These are phyloP conservation scores for Pelodiscus sinensis DNA, from an alignment of 2,113 vertebrate genomes.

Conservation along the genomic window DNA sequence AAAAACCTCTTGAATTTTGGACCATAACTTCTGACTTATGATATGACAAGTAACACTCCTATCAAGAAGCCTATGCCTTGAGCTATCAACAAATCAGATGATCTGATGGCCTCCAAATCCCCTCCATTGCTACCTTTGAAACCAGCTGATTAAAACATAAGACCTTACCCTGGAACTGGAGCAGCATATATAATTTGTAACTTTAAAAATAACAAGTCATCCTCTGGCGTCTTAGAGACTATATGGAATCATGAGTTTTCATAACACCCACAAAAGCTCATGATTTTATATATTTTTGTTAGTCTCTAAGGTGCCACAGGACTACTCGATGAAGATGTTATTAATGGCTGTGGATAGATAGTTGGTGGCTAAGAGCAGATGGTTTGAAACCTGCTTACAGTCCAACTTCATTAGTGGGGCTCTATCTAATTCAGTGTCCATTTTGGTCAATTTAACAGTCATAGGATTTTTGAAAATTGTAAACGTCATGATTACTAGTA, in stretches of 20 bases:
- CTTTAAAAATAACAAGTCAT: too few species aligned
- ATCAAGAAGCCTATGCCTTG: constrained; percentile 7
- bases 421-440: too few species aligned
- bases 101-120: not conserved
- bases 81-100: not conserved
- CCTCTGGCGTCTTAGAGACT: too few species aligned
- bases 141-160: not conserved
- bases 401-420: constrained; percentile 68
- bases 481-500: too few species aligned
- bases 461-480: too few species aligned
- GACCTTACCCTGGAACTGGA: not conserved
- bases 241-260: too few species aligned
- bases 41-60: constrained; percentile 18
- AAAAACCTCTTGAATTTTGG: constrained; percentile 51
- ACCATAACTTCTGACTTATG: not conserved
- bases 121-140: not conserved
- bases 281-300: too few species aligned
- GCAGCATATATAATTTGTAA: not conserved
- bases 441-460: too few species aligned
- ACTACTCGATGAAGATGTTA: not conserved
- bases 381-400: constrained; percentile 69
- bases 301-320: too few species aligned
- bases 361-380: constrained; percentile 66
- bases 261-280: too few species aligned
- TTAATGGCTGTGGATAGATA: not conserved